Evolutionary conservation across 1,140 invertebrate species (phyloP).

Genomic region (Zophobas morio): DNA sequence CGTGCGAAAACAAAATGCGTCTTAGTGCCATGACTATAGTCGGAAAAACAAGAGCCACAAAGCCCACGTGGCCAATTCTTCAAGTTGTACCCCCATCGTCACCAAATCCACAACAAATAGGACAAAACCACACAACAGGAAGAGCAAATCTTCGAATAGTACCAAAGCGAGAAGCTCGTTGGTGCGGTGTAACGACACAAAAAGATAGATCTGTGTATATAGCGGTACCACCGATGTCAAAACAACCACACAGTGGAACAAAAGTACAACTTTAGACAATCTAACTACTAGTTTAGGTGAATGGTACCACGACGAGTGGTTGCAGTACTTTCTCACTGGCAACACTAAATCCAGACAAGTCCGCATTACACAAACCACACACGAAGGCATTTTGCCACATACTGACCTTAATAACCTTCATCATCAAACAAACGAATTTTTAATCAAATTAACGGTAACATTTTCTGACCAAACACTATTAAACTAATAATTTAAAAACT

Average conservation of each 20-base stretch:
- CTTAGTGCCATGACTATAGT: not conserved
- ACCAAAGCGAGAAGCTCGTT: constrained; percentile 2
- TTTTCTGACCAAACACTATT: not conserved
- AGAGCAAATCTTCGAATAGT: constrained; percentile 6
- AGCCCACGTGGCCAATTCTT: constrained; percentile 1
- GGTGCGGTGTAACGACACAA: not conserved
- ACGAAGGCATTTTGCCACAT: too few relatives aligned
- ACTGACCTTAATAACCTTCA: too few relatives aligned
- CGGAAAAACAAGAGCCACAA: not conserved
- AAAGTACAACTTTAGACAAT: not conserved
- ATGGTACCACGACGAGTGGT: not conserved
- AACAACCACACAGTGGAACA: not conserved
- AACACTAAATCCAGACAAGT: not conserved
- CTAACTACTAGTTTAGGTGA: not conserved
- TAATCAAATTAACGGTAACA: too few relatives aligned
- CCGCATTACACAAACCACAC: too few relatives aligned
- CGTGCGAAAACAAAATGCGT: not conserved
- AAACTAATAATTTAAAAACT: not conserved
- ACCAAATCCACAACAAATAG: not conserved
- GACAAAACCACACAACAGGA: not conserved
- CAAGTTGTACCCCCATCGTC: not conserved
- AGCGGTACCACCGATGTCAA: not conserved
- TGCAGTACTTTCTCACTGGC: not conserved
- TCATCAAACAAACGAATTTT: too few relatives aligned
- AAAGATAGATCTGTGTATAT: not conserved